A percentile compares a stretch with the other conserved stretches of the same genome.
Evolutionary conservation across 2,797 vertebrate genomes (phyloP).

Genomic region (Sebastolobus altivelis): DNA sequence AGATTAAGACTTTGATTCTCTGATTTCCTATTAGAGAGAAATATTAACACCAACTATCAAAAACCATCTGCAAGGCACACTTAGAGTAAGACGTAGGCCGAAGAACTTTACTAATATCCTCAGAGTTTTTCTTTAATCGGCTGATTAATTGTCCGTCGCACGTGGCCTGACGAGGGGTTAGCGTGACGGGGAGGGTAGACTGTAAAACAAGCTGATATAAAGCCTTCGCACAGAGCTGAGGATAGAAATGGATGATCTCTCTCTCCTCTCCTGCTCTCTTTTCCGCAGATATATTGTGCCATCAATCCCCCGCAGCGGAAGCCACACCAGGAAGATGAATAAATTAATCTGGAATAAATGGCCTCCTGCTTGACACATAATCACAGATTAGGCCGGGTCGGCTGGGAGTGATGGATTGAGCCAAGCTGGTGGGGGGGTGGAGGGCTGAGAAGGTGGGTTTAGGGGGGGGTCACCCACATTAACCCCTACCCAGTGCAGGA

Average conservation of each 20-base stretch:
- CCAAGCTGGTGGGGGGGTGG: slow-evolving; percentile 13
- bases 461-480: slow-evolving; percentile 45
- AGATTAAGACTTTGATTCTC: slow-evolving; percentile 65
- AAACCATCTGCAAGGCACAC: slow-evolving; percentile 57
- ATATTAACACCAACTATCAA: slow-evolving; percentile 49
- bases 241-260: slow-evolving; percentile 53
- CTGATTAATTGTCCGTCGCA: slow-evolving; percentile 65
- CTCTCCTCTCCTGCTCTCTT: slow-evolving; percentile 49
- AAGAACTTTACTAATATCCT: slow-evolving; percentile 47
- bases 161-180: slow-evolving; percentile 31
- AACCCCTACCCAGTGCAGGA: slow-evolving; percentile 43
- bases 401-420: slow-evolving; percentile 60
- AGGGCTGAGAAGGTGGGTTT: not conserved
- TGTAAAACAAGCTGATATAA: slow-evolving; percentile 57
- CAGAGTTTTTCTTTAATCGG: slow-evolving; percentile 63
- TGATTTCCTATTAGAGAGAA: slow-evolving; percentile 57
- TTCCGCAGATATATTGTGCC: slow-evolving; percentile 71
- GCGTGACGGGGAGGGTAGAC: slow-evolving; percentile 3
- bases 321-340: slow-evolving; percentile 74
- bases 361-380: slow-evolving; percentile 79
- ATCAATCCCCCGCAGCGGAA: slow-evolving; percentile 75
- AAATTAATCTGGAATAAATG: slow-evolving; percentile 83
- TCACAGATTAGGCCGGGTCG: slow-evolving; percentile 76
- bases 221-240: slow-evolving; percentile 26
- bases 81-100: slow-evolving; percentile 56